A percentile compares a stretch with the other conserved stretches of the same genome.
Evolutionary conservation across 2,888 invertebrate species (phyloP).

Genomic region (Euproctis similis): DNA sequence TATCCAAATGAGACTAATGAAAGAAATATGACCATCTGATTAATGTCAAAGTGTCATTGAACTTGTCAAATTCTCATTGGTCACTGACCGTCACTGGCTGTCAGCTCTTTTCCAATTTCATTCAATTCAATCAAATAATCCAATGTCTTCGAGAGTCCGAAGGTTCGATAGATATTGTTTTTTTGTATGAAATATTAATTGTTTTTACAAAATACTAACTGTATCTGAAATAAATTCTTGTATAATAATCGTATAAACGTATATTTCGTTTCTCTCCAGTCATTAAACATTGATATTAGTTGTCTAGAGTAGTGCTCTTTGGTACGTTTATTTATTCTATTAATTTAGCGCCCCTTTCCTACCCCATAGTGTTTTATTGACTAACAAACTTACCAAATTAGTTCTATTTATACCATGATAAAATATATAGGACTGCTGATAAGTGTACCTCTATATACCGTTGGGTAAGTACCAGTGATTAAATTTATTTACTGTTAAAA

Average conservation of each 20-base stretch:
- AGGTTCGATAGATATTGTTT: slow-evolving; percentile 27
- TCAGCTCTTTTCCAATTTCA: neutral
- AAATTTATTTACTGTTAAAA: too few relatives aligned
- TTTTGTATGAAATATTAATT: slow-evolving; percentile 10
- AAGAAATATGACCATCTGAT: too few relatives aligned
- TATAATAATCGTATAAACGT: too few relatives aligned
- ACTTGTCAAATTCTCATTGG: too few relatives aligned
- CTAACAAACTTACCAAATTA: slow-evolving; percentile 9
- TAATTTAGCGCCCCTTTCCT: slow-evolving; percentile 8
- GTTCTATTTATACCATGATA: slow-evolving; percentile 28
- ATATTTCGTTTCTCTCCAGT: too few relatives aligned
- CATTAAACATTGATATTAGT: too few relatives aligned
- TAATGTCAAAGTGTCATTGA: too few relatives aligned
- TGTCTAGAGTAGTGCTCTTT: too few relatives aligned
- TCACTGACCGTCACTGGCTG: too few relatives aligned
- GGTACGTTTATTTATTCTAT: slow-evolving; percentile 9
- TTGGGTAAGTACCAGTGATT: slow-evolving; percentile 41
- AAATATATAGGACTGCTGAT: slow-evolving; percentile 37
- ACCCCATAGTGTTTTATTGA: slow-evolving; percentile 11
- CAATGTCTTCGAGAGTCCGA: slow-evolving; percentile 38
- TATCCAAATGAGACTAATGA: too few relatives aligned
- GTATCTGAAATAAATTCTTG: slow-evolving; percentile 6
- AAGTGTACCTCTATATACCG: slow-evolving; percentile 40
- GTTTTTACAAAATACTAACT: slow-evolving; percentile 7
- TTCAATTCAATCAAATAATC: slow-evolving; percentile 2